phyloP scores from a whole-genome alignment of 1,140 invertebrate species.

The Drosophila nasuta region DNA sequence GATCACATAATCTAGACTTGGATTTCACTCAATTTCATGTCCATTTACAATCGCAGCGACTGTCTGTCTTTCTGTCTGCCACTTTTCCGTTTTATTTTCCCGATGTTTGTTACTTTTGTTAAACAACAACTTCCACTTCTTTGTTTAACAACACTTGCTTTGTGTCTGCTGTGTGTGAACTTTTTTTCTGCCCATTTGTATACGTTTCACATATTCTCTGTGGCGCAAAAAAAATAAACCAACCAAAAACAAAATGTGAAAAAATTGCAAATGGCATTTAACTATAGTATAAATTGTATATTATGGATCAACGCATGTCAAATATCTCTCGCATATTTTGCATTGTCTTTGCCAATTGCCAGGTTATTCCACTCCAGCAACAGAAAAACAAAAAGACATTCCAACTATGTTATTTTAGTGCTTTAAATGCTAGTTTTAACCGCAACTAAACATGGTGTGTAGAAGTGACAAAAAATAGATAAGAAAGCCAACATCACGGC shows the following conservation, averaged over 20 bases:
- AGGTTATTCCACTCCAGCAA: conserved; percentile 35
- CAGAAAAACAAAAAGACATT: not conserved
- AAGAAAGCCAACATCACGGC: too few species aligned
- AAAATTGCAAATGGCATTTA: conserved; percentile 23
- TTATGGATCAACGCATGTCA: conserved; percentile 44
- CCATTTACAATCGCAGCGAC: conserved; percentile 13
- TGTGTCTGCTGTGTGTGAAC: conserved; percentile 50
- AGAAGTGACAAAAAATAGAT: too few species aligned
- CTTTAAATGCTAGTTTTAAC: too few species aligned
- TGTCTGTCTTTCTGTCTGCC: conserved; percentile 1
- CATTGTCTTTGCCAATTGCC: conserved; percentile 8
- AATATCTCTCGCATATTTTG: conserved; percentile 26
- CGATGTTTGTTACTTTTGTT: not conserved
- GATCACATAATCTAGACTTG: not conserved
- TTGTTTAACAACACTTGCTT: conserved; percentile 58
- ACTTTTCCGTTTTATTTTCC: conserved; percentile 11
- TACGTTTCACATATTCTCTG: conserved; percentile 35
- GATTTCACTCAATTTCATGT: conserved; percentile 15
- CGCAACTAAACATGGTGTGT: too few species aligned
- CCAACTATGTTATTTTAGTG: too few species aligned
- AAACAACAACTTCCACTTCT: conserved; percentile 68
- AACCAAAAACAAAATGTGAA: conserved; percentile 6
- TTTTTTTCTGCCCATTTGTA: conserved; percentile 20
- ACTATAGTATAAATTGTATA: conserved; percentile 2
- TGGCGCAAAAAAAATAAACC: not conserved